Percentiles rank a stretch among this genome's conserved stretches.
Evolutionary conservation across 1,140 invertebrate species (phyloP).

Genomic region (Dryas iulia): DNA sequence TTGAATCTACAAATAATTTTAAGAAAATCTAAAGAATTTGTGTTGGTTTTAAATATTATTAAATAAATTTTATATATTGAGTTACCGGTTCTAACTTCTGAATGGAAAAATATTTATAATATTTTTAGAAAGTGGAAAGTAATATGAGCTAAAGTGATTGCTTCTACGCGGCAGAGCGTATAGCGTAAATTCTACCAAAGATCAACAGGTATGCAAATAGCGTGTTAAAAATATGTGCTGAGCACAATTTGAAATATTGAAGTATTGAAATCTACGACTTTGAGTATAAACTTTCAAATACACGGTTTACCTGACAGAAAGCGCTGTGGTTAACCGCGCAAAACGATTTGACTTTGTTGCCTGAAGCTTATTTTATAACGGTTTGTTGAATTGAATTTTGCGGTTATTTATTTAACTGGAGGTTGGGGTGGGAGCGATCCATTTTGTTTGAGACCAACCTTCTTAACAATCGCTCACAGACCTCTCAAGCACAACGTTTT

Average conservation of each 20-base stretch:
- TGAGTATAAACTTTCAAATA: constrained; percentile 69
- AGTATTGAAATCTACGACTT: constrained; percentile 59
- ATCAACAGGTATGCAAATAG: constrained; percentile 62
- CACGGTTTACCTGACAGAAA: constrained; percentile 68
- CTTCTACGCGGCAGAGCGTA: constrained; percentile 1
- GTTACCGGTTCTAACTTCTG: no score
- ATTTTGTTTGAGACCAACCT: constrained; percentile 29
- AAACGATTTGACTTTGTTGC: constrained; percentile 76
- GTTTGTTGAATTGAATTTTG: constrained; percentile 78
- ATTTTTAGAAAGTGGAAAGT: neutral
- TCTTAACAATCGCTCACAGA: constrained; percentile 14
- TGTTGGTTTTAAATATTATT: no score
- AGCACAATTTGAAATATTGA: constrained; percentile 62
- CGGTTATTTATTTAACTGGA: constrained; percentile 75
- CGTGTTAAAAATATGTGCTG: constrained; percentile 42
- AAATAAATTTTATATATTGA: no score
- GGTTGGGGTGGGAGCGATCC: constrained; percentile 41
- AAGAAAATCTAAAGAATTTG: no score
- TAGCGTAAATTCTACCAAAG: constrained; percentile 26
- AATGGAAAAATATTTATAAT: neutral
- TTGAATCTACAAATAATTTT: no score
- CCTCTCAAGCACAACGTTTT: constrained; percentile 12
- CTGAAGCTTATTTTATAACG: constrained; percentile 76
- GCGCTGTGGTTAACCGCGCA: constrained; percentile 73
- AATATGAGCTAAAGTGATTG: neutral